Conservation (phyloP, 2,113 vertebrate genomes). For the Hiodon tergisus region DNA sequence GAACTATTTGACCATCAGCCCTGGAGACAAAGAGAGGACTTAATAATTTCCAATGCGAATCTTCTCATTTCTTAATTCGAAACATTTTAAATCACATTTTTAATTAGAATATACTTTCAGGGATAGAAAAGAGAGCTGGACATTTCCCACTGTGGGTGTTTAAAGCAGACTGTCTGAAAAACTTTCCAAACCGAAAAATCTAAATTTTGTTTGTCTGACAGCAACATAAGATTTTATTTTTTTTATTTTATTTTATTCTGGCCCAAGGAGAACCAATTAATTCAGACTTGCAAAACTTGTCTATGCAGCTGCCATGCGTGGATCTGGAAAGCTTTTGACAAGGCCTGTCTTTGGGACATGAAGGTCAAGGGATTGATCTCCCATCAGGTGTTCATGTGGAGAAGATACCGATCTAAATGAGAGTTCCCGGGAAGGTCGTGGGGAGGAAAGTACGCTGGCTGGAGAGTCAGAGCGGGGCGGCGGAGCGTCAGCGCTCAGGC, state of each 20-base stretch:
- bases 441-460: constrained; percentile 50
- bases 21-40: constrained; percentile 1
- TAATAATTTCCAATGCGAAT: constrained; percentile 6
- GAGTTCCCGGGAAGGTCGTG: constrained; percentile 52
- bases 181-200: neutral
- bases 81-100: constrained; percentile 10
- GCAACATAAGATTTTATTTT: too few species aligned
- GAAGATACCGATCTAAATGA: constrained; percentile 66
- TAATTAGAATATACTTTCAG: constrained; percentile 27
- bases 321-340: constrained; percentile 28
- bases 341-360: constrained; percentile 47
- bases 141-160: neutral
- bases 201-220: neutral
- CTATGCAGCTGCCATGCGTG: constrained; percentile 9
- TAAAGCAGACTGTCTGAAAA: constrained; percentile 28
- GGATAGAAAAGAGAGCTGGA: constrained; percentile 1
- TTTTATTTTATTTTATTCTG: neutral
- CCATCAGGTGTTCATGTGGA: constrained; percentile 58
- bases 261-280: constrained; percentile 1
- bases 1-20: neutral
- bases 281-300: constrained; percentile 4
- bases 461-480: constrained; percentile 38
- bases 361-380: constrained; percentile 67
- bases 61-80: constrained; percentile 8
- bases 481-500: neutral